Evolutionary conservation across 2,888 invertebrate species (phyloP).

Genomic region (Luperina nickerlii): DNA sequence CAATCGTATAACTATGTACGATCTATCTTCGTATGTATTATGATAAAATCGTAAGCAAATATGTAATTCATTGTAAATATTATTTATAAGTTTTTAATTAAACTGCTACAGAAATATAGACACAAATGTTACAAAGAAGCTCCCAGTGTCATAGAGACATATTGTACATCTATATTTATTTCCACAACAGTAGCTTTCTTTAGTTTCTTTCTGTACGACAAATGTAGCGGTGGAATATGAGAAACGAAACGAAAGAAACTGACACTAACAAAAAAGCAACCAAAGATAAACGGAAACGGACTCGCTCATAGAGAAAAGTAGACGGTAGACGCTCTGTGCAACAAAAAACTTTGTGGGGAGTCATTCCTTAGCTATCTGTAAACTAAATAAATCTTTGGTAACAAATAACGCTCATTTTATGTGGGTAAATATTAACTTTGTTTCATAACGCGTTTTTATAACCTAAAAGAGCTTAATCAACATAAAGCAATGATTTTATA

Average conservation of each 20-base stretch:
- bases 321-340: slow-evolving; percentile 77
- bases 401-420: slow-evolving; percentile 66
- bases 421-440: neutral
- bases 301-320: slow-evolving; percentile 87
- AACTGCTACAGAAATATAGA: neutral
- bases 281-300: slow-evolving; percentile 89
- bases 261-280: slow-evolving; percentile 84
- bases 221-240: slow-evolving; percentile 84
- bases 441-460: neutral
- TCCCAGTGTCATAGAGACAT: slow-evolving; percentile 8
- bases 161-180: slow-evolving; percentile 42
- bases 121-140: slow-evolving; percentile 1
- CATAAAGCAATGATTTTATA: slow-evolving; percentile 23
- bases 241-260: slow-evolving; percentile 84
- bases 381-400: slow-evolving; percentile 76
- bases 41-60: slow-evolving; percentile 21
- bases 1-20: slow-evolving; percentile 70
- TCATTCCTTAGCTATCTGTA: slow-evolving; percentile 78
- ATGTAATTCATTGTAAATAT: neutral
- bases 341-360: slow-evolving; percentile 85
- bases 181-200: slow-evolving; percentile 63
- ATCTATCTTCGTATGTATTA: slow-evolving; percentile 53
- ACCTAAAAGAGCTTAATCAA: neutral
- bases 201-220: slow-evolving; percentile 77
- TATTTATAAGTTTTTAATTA: neutral